phyloP scores from a whole-genome alignment of 2,888 invertebrate genomes.

The Idaea aversata region DNA sequence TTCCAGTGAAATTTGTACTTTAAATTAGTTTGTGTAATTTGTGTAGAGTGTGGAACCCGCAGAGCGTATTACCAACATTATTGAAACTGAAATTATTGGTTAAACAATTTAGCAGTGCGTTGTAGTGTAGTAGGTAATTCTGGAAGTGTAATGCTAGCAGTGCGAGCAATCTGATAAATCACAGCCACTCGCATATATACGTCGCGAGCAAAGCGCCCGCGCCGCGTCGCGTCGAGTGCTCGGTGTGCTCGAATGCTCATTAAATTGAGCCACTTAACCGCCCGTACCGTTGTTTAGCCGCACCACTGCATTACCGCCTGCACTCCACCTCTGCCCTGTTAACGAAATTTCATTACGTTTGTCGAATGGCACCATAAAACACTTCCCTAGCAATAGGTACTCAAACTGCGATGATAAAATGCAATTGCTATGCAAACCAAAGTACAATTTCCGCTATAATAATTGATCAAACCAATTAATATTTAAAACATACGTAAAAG shows the following conservation, averaged over 20 bases:
- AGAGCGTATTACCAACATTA: not conserved
- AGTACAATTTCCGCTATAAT: not conserved
- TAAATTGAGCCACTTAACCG: conserved; percentile 18
- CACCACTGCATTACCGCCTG: conserved; percentile 14
- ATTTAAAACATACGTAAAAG: not conserved
- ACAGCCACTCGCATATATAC: conserved; percentile 16
- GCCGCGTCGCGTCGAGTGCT: conserved; percentile 15
- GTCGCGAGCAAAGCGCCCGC: conserved; percentile 30
- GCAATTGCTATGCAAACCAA: conserved; percentile 14
- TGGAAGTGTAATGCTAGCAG: not conserved
- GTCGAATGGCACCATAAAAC: not conserved
- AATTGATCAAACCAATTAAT: conserved; percentile 1
- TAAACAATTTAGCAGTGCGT: not conserved
- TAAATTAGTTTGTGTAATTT: not conserved
- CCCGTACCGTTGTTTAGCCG: conserved; percentile 8
- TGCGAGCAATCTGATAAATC: not conserved
- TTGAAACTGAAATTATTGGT: not conserved
- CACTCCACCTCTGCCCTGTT: conserved; percentile 10
- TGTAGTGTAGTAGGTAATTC: not conserved
- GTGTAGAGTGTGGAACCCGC: too few species aligned
- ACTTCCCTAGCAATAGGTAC: not conserved
- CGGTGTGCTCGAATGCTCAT: conserved; percentile 17
- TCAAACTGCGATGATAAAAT: not conserved
- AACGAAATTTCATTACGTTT: conserved; percentile 7
- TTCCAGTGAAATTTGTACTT: not conserved